Base-by-base conservation (phyloP, 2,888 invertebrate species). In the Arge pagana region DNA sequence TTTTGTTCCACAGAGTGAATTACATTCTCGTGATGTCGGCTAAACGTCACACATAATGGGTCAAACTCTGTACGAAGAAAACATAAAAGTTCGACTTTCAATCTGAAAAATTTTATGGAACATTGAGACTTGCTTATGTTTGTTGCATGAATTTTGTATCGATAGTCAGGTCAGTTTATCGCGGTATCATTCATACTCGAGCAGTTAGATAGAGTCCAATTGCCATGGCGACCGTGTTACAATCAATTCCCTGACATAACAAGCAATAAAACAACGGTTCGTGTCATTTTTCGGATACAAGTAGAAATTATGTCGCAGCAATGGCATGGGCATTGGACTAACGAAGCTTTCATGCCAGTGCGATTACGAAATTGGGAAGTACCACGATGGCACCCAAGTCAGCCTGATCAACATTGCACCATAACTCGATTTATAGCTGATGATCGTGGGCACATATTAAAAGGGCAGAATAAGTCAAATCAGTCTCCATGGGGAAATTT, bases 31-130 rank as follows among this genome's bases (percentile, higher is more conserved):
- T 85, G 82, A 48, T 84, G 81, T 57, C 84, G 82, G 64, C 93
- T 87, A 66, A 94, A 86, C 61, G 86, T 84, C 23, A 92, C 89
- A 68, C 85, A 84, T n/a, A 94, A 76, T 0, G 93, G 93, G 78
- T 94, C 94, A 74, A 89, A 89, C 73, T 95, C 93, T 26, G 94
- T 87, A 77, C 90, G 88, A 66, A 89, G 88, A 68, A 88, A 92
- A 41, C 90, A 88, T 50, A 89, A 73, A 30, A 93, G 80, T 63
- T 88, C 88, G 54, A 92, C 80, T 67, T 88, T 87, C 55, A 81
- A 80, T 11, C 89, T 88, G 78, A 57, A 59, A 56, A 37, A 54
- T n/a, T 40, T 18, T 33, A 4, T n/a, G n/a, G n/a, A n/a, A n/a
- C n/a, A n/a, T n/a, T n/a, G n/a, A n/a, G n/a, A n/a, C n/a, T n/a